Base-by-base conservation (phyloP, 2,888 invertebrate genomes). In the Tetranychus truncatus region DNA sequence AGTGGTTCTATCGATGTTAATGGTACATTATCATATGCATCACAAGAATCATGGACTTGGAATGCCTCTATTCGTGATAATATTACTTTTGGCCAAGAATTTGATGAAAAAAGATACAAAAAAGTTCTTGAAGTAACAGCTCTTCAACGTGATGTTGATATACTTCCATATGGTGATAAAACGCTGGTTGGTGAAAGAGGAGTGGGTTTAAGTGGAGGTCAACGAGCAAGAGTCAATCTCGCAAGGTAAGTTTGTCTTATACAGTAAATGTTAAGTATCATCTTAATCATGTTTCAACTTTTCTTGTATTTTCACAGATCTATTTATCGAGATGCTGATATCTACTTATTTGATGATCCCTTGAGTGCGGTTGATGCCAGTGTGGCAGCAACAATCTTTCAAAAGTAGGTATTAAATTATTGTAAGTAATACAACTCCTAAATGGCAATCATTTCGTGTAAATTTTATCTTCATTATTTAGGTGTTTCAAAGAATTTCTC, bases 71-170 rank as follows among this genome's bases (percentile, higher is more conserved):
- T 97, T 0, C 86, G 91, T 15, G 93, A 95, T 81, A 97, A 97
- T 82, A 92, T 97, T 78, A 83, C 94, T 1, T 96, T 97, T 83
- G 95, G 95, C 0, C 87, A 86, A 80, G 85, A 87, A 77, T 87
- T 84, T 78, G 85, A 87, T 76, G 82, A 84, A 55, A 83, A 83
- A 74, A 84, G 84, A 78, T 88, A 85, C 79, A 81, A 83, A 66
- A 80, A 79, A 79, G 81, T 81, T 86, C 82, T 79, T 82, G 84
- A 45, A 91, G 92, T 0, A 84, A 84, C 0, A 78, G 84, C 84
- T 2, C 79, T 85, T 72, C 81, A 81, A 66, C 78, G 84, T 81
- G 86, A 86, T 78, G 78, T 86, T 71, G 80, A 81, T 34, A 80
- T 82, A 45, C 81, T 86, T 80, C 82, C 83, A 0, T 79, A 82